Percentiles rank a stretch among this genome's conserved stretches.
These are phyloP conservation scores for Ceyx margarethae DNA, from an alignment of 2,113 vertebrate genomes.

Conservation along the genomic window DNA sequence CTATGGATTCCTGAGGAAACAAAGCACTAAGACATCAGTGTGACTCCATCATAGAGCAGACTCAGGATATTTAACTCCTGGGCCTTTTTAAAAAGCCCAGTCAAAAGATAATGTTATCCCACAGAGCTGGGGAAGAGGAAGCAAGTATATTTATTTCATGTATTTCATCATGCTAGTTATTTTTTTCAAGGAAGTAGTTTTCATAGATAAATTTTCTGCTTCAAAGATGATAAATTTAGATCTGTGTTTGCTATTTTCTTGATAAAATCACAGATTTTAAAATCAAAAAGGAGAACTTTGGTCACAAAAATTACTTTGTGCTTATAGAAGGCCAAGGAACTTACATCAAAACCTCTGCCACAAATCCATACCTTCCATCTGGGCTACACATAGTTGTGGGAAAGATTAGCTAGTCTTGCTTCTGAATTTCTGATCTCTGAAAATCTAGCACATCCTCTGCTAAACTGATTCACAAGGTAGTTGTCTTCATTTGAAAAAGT, in stretches of 20 bases:
- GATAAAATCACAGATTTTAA: neutral
- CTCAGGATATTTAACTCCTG: neutral
- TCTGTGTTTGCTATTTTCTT: neutral
- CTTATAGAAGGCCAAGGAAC: neutral
- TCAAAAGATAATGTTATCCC: neutral
- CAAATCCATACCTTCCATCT: neutral
- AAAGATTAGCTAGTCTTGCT: neutral
- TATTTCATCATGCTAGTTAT: neutral
- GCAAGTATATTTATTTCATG: neutral
- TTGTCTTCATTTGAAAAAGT: neutral
- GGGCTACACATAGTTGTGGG: neutral
- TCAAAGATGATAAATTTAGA: neutral
- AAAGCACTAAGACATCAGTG: neutral
- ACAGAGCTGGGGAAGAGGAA: neutral
- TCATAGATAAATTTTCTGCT: neutral
- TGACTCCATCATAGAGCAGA: neutral
- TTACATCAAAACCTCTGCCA: neutral
- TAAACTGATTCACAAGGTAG: neutral
- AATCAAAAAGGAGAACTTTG: neutral
- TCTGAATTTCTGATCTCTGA: neutral
- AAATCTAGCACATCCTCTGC: neutral
- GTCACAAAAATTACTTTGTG: neutral
- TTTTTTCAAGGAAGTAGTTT: neutral
- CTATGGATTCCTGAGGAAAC: accelerated
- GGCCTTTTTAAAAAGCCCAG: neutral